Base-by-base conservation (phyloP, 1,140 invertebrate species). In the Zaprionus capensis region DNA sequence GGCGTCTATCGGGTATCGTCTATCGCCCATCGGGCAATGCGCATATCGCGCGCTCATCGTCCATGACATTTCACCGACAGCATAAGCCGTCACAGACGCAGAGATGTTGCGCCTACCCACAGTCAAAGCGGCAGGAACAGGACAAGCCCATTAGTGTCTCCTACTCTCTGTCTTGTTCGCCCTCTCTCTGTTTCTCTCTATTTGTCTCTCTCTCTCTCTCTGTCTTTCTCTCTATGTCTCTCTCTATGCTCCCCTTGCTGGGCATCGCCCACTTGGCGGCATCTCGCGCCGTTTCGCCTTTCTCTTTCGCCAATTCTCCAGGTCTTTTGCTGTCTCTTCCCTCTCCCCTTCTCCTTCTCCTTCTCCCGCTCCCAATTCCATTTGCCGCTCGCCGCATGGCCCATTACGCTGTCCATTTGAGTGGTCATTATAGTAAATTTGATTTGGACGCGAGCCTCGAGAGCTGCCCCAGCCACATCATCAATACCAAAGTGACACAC, bases 381-480 rank as follows among this genome's bases (percentile, higher is more conserved):
- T 46, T 46, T 44, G 41, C 46, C 46, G 46, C 46, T 55, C 71
- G 65, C 80, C 46, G 81, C 77, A 63, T 85, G 78, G 70, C 79
- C 82, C 82, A 84, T 84, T 84, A 86, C 82, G 79, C 82, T 84
- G 82, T 84, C 82, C 82, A 86, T 86, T 84, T 84, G 82, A 85
- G 79, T 86, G 82, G 82, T 85, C 82, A 85, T 85, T 85, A 85
- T 86, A 81, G 82, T 85, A 85, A 86, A 85, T 85, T 85, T 85
- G 82, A 85, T 85, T 85, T 85, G 82, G 82, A 85, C 79, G 78
- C 78, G 62, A 74, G 36, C 74, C 82, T 84, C 69, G 49, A 71
- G 64, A 70, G 73, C 75, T 56, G 73, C 62, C 62, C 79, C 38
- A 41, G 82, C 82, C 71, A 79, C 82, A 86, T 82, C 82, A 85